Evolutionary conservation across 2,888 invertebrate species (phyloP), one percentile per base, ranked within the genome.

Genomic region (Slavum lentiscoides): DNA sequence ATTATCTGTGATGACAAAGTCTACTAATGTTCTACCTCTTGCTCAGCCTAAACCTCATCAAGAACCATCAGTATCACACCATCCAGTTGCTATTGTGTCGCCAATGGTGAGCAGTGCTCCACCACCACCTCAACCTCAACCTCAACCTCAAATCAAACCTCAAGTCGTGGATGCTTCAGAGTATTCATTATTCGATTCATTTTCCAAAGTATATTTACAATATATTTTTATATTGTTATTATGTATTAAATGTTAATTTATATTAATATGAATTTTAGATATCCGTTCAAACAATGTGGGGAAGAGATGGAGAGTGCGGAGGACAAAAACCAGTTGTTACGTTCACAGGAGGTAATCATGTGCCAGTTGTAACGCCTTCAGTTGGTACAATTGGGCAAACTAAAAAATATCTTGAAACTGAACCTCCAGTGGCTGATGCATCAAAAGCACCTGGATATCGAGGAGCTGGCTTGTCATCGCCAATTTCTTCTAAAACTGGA

Each of bases 391-490:
- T 85, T 88, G 88, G 87, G 88, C 89, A 85, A 88, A 87, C 88
- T 87, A 87, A 80, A 72, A 80, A 89, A 84, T 90, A 89, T 84
- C 88, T 89, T 74, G 89, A 89, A 82, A 88, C 87, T 82, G 88
- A 88, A 77, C 89, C 89, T 39, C 89, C 88, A 7, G 89, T 88
- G 88, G 94, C 92, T 83, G 95, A 96, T 88, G 93, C 93, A 7
- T 92, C 94, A 68, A 96, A 96, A 87, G 96, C 96, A 82, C 96
- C 96, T 0, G 96, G 96, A 0, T 96, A 96, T 87, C 91, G 95
- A 85, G 94, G 93, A 30, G 80, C 70, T 75, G 89, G 92, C 66
- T 91, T 92, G 83, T 93, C 93, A 86, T 93, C 94, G 11, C 94
- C 94, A 0, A 92, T 92, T 53, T 66, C 83, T 39, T 77, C 80